Evolutionary conservation across 2,888 invertebrate species (phyloP).

Genomic region (Odontocerum albicorne): DNA sequence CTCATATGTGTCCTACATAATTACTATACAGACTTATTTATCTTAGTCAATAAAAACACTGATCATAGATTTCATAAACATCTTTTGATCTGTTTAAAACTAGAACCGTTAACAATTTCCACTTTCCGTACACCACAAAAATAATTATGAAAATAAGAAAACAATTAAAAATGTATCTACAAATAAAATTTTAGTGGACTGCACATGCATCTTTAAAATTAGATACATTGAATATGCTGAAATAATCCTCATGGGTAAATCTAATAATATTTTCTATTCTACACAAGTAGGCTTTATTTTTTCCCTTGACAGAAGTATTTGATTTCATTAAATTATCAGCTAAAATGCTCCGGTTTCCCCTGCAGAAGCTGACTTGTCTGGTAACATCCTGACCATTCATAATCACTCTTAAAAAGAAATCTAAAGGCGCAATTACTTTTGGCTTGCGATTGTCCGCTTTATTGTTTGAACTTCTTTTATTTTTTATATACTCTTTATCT

Average conservation of each 20-base stretch:
- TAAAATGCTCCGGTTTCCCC: constrained; percentile 57
- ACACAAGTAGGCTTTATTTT: constrained; percentile 65
- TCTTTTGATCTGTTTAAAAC: too few species aligned
- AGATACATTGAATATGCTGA: constrained; percentile 78
- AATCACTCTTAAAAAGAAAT: constrained; percentile 80
- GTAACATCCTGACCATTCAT: constrained; percentile 89
- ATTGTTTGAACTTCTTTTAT: constrained; percentile 13
- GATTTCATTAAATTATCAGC: constrained; percentile 52
- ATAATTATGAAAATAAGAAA: too few species aligned
- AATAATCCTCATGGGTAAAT: constrained; percentile 87
- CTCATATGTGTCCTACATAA: too few species aligned
- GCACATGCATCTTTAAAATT: constrained; percentile 86
- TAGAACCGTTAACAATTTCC: too few species aligned
- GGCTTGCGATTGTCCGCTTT: constrained; percentile 12
- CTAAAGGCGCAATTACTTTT: constrained; percentile 54
- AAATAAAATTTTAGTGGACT: constrained; percentile 39
- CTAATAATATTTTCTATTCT: constrained; percentile 85
- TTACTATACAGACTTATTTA: too few species aligned
- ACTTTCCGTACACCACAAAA: too few species aligned
- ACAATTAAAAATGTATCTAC: neutral
- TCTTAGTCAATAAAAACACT: too few species aligned
- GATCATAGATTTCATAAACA: too few species aligned
- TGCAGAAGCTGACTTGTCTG: constrained; percentile 78
- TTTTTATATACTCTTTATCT: constrained; percentile 54
- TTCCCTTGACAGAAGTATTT: constrained; percentile 47